Base-by-base conservation (phyloP, 2,113 vertebrate species). In the Parus major region DNA sequence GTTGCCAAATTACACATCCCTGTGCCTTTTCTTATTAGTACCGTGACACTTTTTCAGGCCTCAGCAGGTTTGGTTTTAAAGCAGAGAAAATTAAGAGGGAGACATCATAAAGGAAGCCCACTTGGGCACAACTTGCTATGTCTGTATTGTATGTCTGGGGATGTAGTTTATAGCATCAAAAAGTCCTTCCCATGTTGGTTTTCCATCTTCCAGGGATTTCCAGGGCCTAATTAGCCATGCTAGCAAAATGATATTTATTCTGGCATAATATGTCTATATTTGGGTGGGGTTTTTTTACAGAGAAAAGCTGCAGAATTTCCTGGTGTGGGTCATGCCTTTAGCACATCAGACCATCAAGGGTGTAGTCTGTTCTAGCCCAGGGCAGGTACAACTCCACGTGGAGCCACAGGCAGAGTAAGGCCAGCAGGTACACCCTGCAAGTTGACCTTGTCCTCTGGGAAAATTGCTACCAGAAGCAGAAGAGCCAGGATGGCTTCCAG, bases 321-420 rank as follows among this genome's bases (percentile, higher is more conserved):
- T 72, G 35, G 7, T 33, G 15, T 33, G 31, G 23, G 19, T 41
- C 36, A 6, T 64, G n/a, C 24, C 12, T 91, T 82, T n/a, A 79
- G 44, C 53, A 52, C 27, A 50, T 36, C 15, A 53, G 27, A 59
- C n/a, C 31, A 28, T 18, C 21, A n/a, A 29, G n/a, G 25, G 9
- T 17, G 35, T 1, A 24, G 18, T 36, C 10, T 39, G 35, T 50
- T 23, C n/a, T 33, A 72, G 36, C 23, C 12, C 33, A n/a, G 36
- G 59, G 18, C 11, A 19, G 7, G 21, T 52, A 35, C 24, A 44
- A 8, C 11, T 55, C 56, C 2, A 0, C 1, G 0, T 10, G 36
- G 33, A 89, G 33, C 42, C 50, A 33, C 12, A 20, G 31, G 50
- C n/a, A 73, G 59, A 73, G 28, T 17, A 85, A 27, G 28, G 22